Base-by-base conservation (phyloP, 2,888 invertebrate genomes). In the Chorisops tibialis region DNA sequence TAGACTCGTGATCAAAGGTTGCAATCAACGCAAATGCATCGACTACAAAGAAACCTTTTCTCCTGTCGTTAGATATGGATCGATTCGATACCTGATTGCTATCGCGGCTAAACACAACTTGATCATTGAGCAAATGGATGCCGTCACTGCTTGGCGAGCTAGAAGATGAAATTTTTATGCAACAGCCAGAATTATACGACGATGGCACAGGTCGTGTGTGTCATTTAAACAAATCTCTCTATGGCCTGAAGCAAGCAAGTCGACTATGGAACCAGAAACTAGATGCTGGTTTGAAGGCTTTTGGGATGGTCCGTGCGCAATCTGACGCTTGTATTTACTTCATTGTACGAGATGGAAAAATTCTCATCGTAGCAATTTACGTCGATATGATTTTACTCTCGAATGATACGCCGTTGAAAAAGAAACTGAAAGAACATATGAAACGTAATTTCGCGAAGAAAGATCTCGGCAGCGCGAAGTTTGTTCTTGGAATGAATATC, bases 161-260 rank as follows among this genome's bases (percentile, higher is more conserved):
- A 7, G 59, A 62, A n/a, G 65, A 66, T 18, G 65, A 65, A 12
- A 30, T 30, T 37, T 63, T 59, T 22, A 22, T 49, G 49, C 6
- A 59, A 12, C 66, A 69, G 45, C 67, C 65, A 18, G 58, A 67
- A 30, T 65, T 65, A 21, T 59, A 65, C 67, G 19, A 59, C 50
- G 41, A 59, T 63, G 14, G 56, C 12, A 56, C 63, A 37, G 47
- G 35, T 30, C 56, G 59, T 9, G 67, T 67, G 2, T 67, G 67
- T 50, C 30, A 59, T 64, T n/a, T 48, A 35, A 51, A 62, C 7
- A 62, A 65, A 58, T 50, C 61, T n/a, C n/a, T 68, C 19, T 68
- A 68, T 61, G 67, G 67, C 5, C 54, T 68, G 4, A 65, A 67
- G 52, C 67, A 67, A 59, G 64, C 67, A 2, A 62, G 62, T 41